Conservation (phyloP, 2,888 invertebrate species). For the Ptychoptera contaminata region DNA sequence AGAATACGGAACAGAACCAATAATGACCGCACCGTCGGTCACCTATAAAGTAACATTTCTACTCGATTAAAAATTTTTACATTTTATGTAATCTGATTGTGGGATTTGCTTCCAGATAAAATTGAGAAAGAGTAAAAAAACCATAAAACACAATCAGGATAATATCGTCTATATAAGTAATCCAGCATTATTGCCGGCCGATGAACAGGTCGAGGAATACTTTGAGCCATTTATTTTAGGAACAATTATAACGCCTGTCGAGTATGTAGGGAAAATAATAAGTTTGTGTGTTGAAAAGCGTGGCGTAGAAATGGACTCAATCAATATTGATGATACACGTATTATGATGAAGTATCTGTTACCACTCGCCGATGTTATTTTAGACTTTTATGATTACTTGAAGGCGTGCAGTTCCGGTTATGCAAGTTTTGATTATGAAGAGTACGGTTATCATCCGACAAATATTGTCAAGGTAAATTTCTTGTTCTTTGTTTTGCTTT, state of each 20-base stretch:
- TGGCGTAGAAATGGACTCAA: slow-evolving; percentile 42
- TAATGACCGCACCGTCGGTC: slow-evolving; percentile 73
- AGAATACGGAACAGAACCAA: slow-evolving; percentile 66
- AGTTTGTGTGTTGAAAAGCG: slow-evolving; percentile 60
- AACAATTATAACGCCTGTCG: slow-evolving; percentile 75
- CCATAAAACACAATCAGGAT: slow-evolving; percentile 45
- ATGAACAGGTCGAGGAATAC: slow-evolving; percentile 49
- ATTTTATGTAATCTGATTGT: slow-evolving; percentile 11
- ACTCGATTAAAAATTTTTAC: no score
- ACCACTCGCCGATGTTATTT: slow-evolving; percentile 83
- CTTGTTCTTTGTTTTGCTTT: slow-evolving; percentile 7
- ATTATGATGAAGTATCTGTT: slow-evolving; percentile 68
- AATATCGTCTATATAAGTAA: slow-evolving; percentile 53
- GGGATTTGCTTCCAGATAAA: slow-evolving; percentile 34
- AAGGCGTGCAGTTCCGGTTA: slow-evolving; percentile 88
- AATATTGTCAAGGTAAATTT: slow-evolving; percentile 54
- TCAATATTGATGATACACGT: slow-evolving; percentile 69
- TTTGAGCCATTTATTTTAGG: slow-evolving; percentile 78
- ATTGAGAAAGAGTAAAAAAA: slow-evolving; percentile 50
- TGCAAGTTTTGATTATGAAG: slow-evolving; percentile 90
- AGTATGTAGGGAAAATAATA: slow-evolving; percentile 53
- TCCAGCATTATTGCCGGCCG: slow-evolving; percentile 56
- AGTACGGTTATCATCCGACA: slow-evolving; percentile 64
- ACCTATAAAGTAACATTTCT: slow-evolving; percentile 63
- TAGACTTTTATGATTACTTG: slow-evolving; percentile 86